A percentile compares a stretch with the other conserved stretches of the same genome.
phyloP scores from a whole-genome alignment of 1,140 invertebrate genomes.

The Macrotrachela quadricornifera region DNA sequence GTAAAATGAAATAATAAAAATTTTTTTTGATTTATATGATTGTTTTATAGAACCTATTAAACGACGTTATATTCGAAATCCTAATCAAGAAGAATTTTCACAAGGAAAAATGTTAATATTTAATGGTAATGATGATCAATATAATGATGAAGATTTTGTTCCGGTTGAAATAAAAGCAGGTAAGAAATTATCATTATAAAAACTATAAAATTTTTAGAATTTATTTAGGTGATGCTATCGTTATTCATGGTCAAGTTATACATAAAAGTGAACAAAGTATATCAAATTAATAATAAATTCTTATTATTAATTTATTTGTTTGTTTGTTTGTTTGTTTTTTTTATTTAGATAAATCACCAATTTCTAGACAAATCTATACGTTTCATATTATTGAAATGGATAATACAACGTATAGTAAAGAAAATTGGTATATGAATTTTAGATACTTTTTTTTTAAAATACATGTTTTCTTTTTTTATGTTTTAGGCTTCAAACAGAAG shows the following conservation, averaged over 20 bases:
- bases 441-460: not conserved
- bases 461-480: no score
- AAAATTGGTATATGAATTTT: constrained; percentile 8
- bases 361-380: constrained; percentile 75
- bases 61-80: constrained; percentile 46
- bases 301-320: no score
- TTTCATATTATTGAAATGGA: constrained; percentile 33
- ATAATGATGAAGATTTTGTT: constrained; percentile 51
- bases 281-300: no score
- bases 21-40: not conserved
- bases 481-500: no score
- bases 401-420: not conserved
- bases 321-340: no score
- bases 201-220: not conserved
- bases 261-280: constrained; percentile 59
- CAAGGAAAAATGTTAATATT: constrained; percentile 35
- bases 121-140: constrained; percentile 38
- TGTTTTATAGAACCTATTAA: constrained; percentile 6
- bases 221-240: constrained; percentile 50
- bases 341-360: constrained; percentile 41
- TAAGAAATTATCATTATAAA: constrained; percentile 16
- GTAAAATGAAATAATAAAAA: not conserved
- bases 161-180: constrained; percentile 57
- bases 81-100: constrained; percentile 32
- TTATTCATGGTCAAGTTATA: constrained; percentile 76